A percentile compares a stretch with the other conserved stretches of the same genome.
phyloP scores from a whole-genome alignment of 2,888 invertebrate genomes.

The Nephrocerus scutellatus region DNA sequence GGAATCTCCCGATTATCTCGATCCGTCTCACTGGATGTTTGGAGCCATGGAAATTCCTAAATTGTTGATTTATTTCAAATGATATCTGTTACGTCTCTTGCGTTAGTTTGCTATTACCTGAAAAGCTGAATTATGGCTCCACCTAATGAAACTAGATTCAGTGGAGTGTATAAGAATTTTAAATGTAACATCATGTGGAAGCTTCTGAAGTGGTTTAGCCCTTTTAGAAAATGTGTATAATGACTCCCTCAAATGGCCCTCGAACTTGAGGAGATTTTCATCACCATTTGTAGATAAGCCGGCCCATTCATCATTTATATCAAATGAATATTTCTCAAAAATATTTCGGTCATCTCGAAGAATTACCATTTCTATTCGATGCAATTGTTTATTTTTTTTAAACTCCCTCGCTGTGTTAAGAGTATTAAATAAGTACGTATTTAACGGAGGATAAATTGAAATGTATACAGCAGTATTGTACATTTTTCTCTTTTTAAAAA shows the following conservation, averaged over 20 bases:
- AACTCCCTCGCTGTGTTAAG: constrained; percentile 33
- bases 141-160: constrained; percentile 33
- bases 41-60: constrained; percentile 43
- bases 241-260: constrained; percentile 36
- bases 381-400: constrained; percentile 25
- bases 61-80: too few relatives aligned
- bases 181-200: constrained; percentile 33
- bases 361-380: constrained; percentile 34
- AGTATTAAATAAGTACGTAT: constrained; percentile 34
- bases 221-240: constrained; percentile 36
- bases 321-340: constrained; percentile 25
- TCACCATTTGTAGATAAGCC: constrained; percentile 27
- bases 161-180: constrained; percentile 39
- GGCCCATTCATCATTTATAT: constrained; percentile 19
- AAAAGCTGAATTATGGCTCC: constrained; percentile 33
- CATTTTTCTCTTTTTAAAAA: constrained; percentile 39
- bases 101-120: constrained; percentile 26
- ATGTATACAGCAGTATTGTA: constrained; percentile 40
- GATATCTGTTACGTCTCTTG: not conserved
- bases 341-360: constrained; percentile 26
- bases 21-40: constrained; percentile 18
- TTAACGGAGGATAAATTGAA: constrained; percentile 40
- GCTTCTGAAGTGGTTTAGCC: constrained; percentile 31
- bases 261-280: constrained; percentile 37
- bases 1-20: constrained; percentile 19